Conservation (phyloP, 2,113 vertebrate genomes). For the Leptocoma aspasia region DNA sequence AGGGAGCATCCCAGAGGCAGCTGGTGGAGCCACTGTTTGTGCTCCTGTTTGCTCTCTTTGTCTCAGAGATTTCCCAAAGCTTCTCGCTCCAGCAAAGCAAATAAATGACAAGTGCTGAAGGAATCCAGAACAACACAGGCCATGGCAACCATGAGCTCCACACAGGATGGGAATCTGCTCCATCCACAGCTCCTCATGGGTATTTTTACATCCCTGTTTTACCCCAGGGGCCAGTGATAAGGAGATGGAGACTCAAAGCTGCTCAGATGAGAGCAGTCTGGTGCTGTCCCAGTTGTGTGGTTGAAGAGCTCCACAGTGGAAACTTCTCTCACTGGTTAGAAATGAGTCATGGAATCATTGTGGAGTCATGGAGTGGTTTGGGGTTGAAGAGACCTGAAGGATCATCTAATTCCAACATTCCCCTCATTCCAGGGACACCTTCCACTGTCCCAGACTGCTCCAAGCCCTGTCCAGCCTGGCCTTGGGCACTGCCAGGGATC, state of each 20-base stretch:
- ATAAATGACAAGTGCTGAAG: neutral
- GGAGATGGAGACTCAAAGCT: neutral
- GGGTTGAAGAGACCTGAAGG: neutral
- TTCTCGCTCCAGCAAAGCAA: neutral
- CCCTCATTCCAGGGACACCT: neutral
- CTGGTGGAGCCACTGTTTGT: neutral
- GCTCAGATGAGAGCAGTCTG: accelerated
- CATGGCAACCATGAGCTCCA: neutral
- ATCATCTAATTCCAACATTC: neutral
- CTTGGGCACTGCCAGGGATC: neutral
- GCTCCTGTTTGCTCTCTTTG: neutral
- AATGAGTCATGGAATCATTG: neutral
- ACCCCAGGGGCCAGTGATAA: neutral
- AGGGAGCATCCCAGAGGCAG: neutral
- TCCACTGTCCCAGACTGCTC: accelerated
- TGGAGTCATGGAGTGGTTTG: neutral
- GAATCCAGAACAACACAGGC: neutral
- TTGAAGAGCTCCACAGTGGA: neutral
- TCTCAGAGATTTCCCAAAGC: neutral
- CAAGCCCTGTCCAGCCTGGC: neutral
- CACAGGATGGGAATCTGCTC: neutral
- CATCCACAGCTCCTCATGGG: accelerated
- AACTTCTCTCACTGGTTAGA: neutral
- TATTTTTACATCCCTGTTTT: neutral
- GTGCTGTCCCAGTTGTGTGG: neutral